A percentile compares a stretch with the other conserved stretches of the same genome.
phyloP scores from a whole-genome alignment of 2,888 invertebrate species.

The Ochropleura plecta region DNA sequence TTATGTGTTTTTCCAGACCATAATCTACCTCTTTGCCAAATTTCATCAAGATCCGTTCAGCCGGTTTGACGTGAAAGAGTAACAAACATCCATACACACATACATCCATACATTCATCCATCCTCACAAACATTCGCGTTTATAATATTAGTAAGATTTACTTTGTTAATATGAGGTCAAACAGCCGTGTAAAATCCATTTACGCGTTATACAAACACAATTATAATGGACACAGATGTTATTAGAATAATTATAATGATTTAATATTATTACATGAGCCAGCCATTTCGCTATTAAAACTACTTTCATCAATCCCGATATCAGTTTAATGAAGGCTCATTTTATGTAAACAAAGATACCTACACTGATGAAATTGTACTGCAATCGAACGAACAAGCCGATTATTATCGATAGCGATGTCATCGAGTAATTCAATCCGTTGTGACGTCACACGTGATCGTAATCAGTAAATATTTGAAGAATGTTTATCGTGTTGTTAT shows the following conservation, averaged over 20 bases:
- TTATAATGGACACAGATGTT: conserved; percentile 47
- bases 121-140: too few species aligned
- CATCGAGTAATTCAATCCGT: conserved; percentile 49
- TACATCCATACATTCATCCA: too few species aligned
- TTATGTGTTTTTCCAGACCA: too few species aligned
- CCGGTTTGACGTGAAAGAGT: too few species aligned
- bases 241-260: conserved; percentile 44
- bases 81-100: too few species aligned
- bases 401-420: conserved; percentile 47
- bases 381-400: conserved; percentile 46
- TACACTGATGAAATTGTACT: conserved; percentile 45
- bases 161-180: conserved; percentile 50
- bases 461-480: conserved; percentile 80
- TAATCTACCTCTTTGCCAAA: too few species aligned
- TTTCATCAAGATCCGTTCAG: too few species aligned
- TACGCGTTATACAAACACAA: conserved; percentile 33
- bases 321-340: conserved; percentile 30
- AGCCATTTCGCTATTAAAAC: conserved; percentile 28
- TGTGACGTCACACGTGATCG: conserved; percentile 66
- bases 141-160: conserved; percentile 8
- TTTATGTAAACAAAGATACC: conserved; percentile 54
- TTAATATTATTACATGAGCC: conserved; percentile 13
- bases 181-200: conserved; percentile 47
- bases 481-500: conserved; percentile 79
- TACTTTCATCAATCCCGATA: conserved; percentile 53